Percentiles rank a stretch among this genome's conserved stretches.
Evolutionary conservation across 1,140 invertebrate genomes (phyloP).

Genomic region (Drosophila suzukii): DNA sequence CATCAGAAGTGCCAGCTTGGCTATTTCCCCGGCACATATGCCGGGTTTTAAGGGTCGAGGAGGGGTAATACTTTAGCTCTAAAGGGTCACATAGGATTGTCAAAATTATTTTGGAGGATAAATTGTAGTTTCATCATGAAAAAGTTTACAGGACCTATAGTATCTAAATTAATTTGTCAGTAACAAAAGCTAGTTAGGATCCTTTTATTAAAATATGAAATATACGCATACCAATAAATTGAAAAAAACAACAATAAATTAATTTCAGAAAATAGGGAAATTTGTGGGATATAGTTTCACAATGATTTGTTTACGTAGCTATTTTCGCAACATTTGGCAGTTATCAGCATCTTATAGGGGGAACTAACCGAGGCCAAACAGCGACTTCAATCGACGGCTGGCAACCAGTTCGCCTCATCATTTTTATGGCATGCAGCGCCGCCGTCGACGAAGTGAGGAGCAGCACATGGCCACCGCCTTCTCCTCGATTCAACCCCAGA

Average conservation of each 20-base stretch:
- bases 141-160: no score
- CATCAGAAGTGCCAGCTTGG: constrained; percentile 28
- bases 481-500: constrained; percentile 62
- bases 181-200: no score
- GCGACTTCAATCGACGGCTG: constrained; percentile 18
- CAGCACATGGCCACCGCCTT: constrained; percentile 65
- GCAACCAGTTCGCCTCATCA: constrained; percentile 75
- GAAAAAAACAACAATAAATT: no score
- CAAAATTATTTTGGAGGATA: not conserved
- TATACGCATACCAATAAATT: no score
- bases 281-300: no score
- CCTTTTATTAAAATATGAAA: no score
- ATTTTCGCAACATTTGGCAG: constrained; percentile 1
- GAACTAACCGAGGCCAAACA: not conserved
- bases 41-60: not conserved
- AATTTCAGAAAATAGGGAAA: no score
- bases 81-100: not conserved
- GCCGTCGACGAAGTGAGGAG: constrained; percentile 28
- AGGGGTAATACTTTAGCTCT: not conserved
- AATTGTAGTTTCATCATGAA: no score
- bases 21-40: constrained; percentile 23
- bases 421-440: constrained; percentile 64
- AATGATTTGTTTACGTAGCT: constrained; percentile 7
- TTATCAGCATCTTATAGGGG: not conserved
- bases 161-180: no score